Base-by-base conservation (phyloP, 2,888 invertebrate species). In the Microctonus hyperodae region DNA sequence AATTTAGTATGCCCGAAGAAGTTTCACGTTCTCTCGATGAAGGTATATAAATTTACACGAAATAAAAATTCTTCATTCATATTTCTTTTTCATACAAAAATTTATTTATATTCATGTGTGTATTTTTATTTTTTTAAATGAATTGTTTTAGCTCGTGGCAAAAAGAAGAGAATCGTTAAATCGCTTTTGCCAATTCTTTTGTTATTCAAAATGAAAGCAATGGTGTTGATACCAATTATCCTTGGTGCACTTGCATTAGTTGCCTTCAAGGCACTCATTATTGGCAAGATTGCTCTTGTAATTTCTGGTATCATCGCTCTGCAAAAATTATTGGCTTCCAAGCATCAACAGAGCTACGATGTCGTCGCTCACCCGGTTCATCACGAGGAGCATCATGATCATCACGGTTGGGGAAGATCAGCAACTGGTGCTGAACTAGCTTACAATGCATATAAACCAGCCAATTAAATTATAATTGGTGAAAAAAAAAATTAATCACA, bases 251-350 rank as follows among this genome's bases (percentile, higher is more conserved):
- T 94, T 77, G 94, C 93, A 64, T 87, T 94, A 71, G 87, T 94
- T 55, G 93, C 94, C 50, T 89, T 94, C 87, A 94, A 95, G 88
- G 94, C 94, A 70, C 87, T 95, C 74, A 85, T 94, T 79, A 88
- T 94, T 74, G 93, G 93, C 76, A 95, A 95, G 87, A 89, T 94
- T 70, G 94, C 94, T 3, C 87, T 95, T 23, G 86, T 93, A 64
- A 89, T 94, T 71, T 90, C 93, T 61, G 90, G 89, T 68, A 87
- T 94, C 69, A 89, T 94, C 69, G 94, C 92, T 0, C 85, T 94
- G 63, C 94, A 94, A 86, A 94, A 94, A 79, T 86, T 94, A 4
- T 85, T 93, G 56, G 90, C 89, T 60, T 88, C 89, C 57, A 73
- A 71, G 22, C 1, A 16, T 7, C 53, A 86, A 69, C 89, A 87